Conservation (phyloP, 2,888 invertebrate species). For the Tanaodytes sp. region DNA sequence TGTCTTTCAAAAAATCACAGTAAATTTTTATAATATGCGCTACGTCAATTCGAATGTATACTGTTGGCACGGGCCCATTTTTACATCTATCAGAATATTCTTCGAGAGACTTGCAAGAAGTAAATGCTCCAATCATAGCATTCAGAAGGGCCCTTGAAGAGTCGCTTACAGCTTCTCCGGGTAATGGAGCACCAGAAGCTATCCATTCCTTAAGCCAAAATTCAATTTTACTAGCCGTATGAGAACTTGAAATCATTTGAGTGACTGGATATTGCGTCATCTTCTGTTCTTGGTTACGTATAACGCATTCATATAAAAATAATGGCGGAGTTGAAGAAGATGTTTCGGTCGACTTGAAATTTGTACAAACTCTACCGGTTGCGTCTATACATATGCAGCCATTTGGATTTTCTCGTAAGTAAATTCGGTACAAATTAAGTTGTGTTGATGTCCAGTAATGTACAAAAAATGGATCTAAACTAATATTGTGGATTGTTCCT, state of each 20-base stretch:
- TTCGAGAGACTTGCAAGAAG: background rate
- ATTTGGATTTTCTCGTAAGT: constrained; percentile 12
- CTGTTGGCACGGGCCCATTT: constrained; percentile 8
- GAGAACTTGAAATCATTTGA: too few species aligned
- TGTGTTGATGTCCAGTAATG: constrained; percentile 17
- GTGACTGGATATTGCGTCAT: too few species aligned
- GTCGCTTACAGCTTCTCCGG: background rate
- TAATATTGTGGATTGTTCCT: constrained; percentile 1
- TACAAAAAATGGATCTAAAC: constrained; percentile 4
- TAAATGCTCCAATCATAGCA: too few species aligned
- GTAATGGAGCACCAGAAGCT: constrained; percentile 2
- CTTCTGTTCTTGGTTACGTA: too few species aligned
- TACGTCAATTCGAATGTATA: constrained; percentile 37
- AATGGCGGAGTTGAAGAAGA: background rate
- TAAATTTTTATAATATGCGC: constrained; percentile 40
- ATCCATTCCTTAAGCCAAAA: background rate
- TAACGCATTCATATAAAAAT: too few species aligned
- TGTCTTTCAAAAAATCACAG: constrained; percentile 17
- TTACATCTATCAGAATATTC: constrained; percentile 19
- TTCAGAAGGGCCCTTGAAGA: background rate
- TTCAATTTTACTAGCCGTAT: background rate
- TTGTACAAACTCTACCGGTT: constrained; percentile 5
- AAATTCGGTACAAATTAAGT: background rate
- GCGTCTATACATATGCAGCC: constrained; percentile 19
- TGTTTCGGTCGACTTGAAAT: background rate